A percentile compares a stretch with the other conserved stretches of the same genome.
phyloP scores from a whole-genome alignment of 1,140 invertebrate genomes.

The Pararge aegeria region DNA sequence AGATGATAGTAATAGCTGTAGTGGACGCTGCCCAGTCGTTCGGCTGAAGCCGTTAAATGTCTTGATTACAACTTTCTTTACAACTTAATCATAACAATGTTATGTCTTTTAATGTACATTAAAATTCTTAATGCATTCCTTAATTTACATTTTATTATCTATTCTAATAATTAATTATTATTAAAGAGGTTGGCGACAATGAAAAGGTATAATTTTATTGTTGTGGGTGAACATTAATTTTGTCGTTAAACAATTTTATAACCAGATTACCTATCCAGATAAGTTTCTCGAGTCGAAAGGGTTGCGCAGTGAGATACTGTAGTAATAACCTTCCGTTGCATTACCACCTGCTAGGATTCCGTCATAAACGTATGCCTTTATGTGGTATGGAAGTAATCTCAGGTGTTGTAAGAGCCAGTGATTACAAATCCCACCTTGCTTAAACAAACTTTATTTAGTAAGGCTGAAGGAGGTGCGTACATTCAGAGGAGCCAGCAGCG shows the following conservation, averaged over 20 bases:
- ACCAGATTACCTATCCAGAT: slow-evolving; percentile 12
- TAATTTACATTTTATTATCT: background rate
- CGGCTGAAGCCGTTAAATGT: background rate
- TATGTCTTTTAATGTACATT: background rate
- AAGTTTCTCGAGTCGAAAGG: background rate
- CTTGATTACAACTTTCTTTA: background rate
- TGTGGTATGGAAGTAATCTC: background rate
- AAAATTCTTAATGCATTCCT: background rate
- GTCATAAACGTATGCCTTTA: slow-evolving; percentile 18
- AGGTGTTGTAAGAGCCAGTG: background rate
- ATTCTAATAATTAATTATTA: background rate
- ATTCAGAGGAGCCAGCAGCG: too few relatives aligned
- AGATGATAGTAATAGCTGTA: too few relatives aligned
- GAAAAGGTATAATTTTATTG: slow-evolving; percentile 10
- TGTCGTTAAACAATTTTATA: slow-evolving; percentile 17
- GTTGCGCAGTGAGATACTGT: slow-evolving; percentile 11
- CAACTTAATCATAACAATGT: background rate
- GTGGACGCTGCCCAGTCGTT: too few relatives aligned
- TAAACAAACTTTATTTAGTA: background rate
- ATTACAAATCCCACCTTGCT: background rate
- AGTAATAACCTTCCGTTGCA: slow-evolving; percentile 19
- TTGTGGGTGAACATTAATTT: slow-evolving; percentile 5
- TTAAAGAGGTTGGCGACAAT: background rate
- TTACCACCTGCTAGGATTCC: slow-evolving; percentile 23
- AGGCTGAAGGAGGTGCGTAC: too few relatives aligned